These are phyloP conservation scores for Machaerirhynchus nigripectus DNA, from an alignment of 2,113 vertebrate genomes.

Conservation along the genomic window DNA sequence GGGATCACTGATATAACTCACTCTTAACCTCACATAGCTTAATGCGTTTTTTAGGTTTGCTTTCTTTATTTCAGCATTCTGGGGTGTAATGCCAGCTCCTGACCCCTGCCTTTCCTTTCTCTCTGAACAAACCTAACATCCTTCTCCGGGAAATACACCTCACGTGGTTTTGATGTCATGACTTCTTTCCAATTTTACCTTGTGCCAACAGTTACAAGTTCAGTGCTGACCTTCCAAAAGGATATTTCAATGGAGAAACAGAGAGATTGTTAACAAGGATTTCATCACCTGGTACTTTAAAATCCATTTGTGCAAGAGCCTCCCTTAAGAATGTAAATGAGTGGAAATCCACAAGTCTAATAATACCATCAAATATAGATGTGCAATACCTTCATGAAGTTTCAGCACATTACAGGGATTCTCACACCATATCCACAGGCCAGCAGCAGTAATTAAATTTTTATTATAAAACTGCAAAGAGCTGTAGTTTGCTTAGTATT, in stretches of 20 bases:
- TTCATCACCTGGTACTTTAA: neutral
- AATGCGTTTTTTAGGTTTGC: neutral
- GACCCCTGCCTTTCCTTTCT: neutral
- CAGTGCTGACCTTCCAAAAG: neutral
- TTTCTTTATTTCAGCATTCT: neutral
- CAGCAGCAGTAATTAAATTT: neutral
- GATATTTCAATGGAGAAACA: neutral
- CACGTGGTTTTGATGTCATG: neutral
- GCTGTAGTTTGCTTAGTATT: neutral
- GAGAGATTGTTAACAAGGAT: neutral
- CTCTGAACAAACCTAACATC: neutral
- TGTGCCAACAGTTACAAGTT: accelerated
- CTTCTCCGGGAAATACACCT: neutral
- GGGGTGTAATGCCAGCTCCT: neutral
- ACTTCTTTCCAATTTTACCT: neutral
- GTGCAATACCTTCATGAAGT: neutral
- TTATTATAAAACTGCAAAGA: neutral
- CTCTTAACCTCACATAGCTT: neutral
- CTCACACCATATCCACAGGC: neutral
- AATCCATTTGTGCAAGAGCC: neutral
- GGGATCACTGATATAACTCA: neutral
- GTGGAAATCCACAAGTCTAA: neutral
- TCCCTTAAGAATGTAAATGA: neutral
- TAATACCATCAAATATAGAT: neutral
- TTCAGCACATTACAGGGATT: neutral